Percentiles rank a stretch among this genome's conserved stretches.
These are phyloP conservation scores for Sesia apiformis DNA, from an alignment of 2,888 invertebrate species.

Conservation along the genomic window DNA sequence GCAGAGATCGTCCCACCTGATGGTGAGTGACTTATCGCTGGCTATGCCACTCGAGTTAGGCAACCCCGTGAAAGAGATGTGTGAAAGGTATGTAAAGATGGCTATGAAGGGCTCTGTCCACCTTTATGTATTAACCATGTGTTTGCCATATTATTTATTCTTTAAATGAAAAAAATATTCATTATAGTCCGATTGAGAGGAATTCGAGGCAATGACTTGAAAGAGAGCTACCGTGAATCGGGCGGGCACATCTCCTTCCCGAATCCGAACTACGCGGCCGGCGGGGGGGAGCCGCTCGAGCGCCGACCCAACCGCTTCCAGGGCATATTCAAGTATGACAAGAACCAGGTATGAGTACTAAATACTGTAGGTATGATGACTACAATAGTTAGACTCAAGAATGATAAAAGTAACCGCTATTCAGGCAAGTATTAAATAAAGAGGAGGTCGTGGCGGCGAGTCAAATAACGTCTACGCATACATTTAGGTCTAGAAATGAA, in stretches of 20 bases:
- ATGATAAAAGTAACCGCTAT: too few relatives aligned
- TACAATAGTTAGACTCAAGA: neutral
- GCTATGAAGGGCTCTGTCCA: too few relatives aligned
- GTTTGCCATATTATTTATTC: neutral
- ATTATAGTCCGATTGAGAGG: neutral
- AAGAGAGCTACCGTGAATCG: slow-evolving; percentile 62
- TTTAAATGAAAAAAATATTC: neutral
- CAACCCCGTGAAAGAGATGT: too few relatives aligned
- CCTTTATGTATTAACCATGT: too few relatives aligned
- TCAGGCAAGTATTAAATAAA: too few relatives aligned
- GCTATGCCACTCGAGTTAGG: too few relatives aligned
- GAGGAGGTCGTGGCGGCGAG: too few relatives aligned
- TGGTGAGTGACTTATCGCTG: too few relatives aligned
- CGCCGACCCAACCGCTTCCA: slow-evolving; percentile 55
- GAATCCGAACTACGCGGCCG: slow-evolving; percentile 89
- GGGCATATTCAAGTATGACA: slow-evolving; percentile 85
- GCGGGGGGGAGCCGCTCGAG: slow-evolving; percentile 44
- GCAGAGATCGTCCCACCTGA: too few relatives aligned
- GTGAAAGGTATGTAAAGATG: too few relatives aligned
- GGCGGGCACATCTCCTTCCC: slow-evolving; percentile 88
- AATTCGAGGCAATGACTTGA: slow-evolving; percentile 32
- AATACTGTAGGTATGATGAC: neutral
- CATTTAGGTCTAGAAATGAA: too few relatives aligned
- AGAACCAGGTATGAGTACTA: slow-evolving; percentile 74
- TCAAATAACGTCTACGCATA: too few relatives aligned